Conservation (phyloP, 2,113 vertebrate genomes). For the Lamprologus sp. region DNA sequence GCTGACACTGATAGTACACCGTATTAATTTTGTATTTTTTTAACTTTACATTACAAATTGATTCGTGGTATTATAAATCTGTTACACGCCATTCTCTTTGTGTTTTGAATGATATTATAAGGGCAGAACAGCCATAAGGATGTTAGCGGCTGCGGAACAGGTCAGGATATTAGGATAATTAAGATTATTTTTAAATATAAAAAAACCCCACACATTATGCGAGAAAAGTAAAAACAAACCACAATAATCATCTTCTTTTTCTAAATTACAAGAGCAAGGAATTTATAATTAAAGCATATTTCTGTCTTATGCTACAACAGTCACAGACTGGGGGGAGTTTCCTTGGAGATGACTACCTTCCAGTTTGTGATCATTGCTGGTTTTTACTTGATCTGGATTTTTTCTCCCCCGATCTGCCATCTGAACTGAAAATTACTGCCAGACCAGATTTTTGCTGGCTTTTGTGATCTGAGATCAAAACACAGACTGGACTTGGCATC, state of each 20-base stretch:
- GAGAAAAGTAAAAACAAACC: not conserved
- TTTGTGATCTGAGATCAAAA: slow-evolving; percentile 14
- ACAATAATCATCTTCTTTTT: not conserved
- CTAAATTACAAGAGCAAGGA: not conserved
- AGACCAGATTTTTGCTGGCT: not conserved
- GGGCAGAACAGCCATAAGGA: not conserved
- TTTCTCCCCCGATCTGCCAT: not conserved
- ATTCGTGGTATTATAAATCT: not conserved
- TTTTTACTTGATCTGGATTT: slow-evolving; percentile 7
- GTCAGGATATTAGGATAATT: not conserved
- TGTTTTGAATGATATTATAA: not conserved
- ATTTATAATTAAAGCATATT: not conserved
- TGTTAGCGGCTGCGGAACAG: not conserved
- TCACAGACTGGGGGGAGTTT: not conserved
- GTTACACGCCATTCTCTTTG: not conserved
- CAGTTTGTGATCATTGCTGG: not conserved
- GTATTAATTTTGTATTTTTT: not conserved
- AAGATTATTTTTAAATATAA: not conserved
- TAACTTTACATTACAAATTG: not conserved
- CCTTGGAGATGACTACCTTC: not conserved
- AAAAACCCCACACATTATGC: not conserved
- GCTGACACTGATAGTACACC: not conserved
- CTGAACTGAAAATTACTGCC: not conserved
- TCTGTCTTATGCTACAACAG: not conserved
- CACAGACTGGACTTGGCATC: not conserved